Percentiles rank a stretch among this genome's conserved stretches.
These are phyloP conservation scores for Aplodontia rufa DNA, from an alignment of 2,113 vertebrate species.

Conservation along the genomic window DNA sequence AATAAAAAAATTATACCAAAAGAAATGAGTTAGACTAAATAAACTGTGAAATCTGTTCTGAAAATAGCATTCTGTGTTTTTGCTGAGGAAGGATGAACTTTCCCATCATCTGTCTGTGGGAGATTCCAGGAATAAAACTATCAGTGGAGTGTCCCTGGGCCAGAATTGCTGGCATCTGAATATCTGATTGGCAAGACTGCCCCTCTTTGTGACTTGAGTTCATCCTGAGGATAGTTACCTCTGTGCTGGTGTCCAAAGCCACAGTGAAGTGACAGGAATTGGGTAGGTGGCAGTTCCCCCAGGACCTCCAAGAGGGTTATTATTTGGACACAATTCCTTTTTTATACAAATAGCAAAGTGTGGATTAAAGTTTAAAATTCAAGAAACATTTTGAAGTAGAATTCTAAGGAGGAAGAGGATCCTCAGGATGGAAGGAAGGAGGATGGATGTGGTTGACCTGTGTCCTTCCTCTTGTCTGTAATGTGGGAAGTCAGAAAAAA, in stretches of 20 bases:
- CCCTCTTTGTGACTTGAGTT: background rate
- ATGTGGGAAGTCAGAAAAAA: background rate
- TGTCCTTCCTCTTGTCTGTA: background rate
- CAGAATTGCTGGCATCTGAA: too few relatives aligned
- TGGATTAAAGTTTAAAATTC: background rate
- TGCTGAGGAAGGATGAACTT: background rate
- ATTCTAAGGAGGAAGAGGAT: background rate
- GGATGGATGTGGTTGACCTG: background rate
- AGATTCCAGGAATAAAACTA: background rate
- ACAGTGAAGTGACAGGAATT: background rate
- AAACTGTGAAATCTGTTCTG: background rate
- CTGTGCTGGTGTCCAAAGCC: background rate
- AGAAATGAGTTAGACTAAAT: background rate
- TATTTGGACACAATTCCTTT: background rate
- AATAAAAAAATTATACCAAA: background rate
- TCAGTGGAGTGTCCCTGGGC: background rate
- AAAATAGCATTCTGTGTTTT: background rate
- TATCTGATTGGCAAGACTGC: background rate
- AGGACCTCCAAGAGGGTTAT: background rate
- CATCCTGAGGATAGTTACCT: background rate
- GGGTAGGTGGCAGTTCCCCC: rapidly evolving
- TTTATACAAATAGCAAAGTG: background rate
- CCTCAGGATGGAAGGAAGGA: background rate
- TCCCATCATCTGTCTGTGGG: background rate
- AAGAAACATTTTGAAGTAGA: background rate